A percentile compares a stretch with the other conserved stretches of the same genome.
phyloP scores from a whole-genome alignment of 2,113 vertebrate genomes.

The Tylochromis polylepis region DNA sequence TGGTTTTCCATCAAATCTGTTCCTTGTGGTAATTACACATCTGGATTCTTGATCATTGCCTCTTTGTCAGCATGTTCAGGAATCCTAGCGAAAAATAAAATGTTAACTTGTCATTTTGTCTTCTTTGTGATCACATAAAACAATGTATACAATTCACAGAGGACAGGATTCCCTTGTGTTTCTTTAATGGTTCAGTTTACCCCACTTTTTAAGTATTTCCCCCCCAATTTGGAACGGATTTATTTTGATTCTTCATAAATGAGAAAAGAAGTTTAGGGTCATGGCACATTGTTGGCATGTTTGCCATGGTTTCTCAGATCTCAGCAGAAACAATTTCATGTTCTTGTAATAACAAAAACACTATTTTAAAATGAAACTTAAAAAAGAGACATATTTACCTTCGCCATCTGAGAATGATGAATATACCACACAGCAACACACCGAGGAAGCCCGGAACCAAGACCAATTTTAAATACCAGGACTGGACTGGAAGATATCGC shows the following conservation, averaged over 20 bases:
- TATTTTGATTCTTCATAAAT: accelerated
- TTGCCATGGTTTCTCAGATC: background rate
- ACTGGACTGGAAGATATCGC: background rate
- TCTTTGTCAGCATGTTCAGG: background rate
- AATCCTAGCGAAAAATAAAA: background rate
- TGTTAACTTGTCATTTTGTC: background rate
- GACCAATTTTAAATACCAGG: background rate
- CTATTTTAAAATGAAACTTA: background rate
- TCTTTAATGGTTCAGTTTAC: background rate
- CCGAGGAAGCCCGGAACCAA: accelerated
- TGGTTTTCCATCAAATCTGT: background rate
- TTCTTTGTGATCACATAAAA: accelerated
- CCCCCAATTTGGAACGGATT: background rate
- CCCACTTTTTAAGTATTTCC: background rate
- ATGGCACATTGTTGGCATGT: no score
- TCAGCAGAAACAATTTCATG: background rate
- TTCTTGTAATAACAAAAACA: accelerated
- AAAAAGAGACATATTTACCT: background rate
- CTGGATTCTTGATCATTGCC: background rate
- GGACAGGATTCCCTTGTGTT: background rate
- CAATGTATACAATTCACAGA: background rate
- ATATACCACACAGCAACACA: background rate
- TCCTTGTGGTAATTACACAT: background rate
- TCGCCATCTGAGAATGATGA: background rate
- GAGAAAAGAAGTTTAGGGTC: background rate